phyloP scores from a whole-genome alignment of 2,797 vertebrate genomes.

The Diceros bicornis region DNA sequence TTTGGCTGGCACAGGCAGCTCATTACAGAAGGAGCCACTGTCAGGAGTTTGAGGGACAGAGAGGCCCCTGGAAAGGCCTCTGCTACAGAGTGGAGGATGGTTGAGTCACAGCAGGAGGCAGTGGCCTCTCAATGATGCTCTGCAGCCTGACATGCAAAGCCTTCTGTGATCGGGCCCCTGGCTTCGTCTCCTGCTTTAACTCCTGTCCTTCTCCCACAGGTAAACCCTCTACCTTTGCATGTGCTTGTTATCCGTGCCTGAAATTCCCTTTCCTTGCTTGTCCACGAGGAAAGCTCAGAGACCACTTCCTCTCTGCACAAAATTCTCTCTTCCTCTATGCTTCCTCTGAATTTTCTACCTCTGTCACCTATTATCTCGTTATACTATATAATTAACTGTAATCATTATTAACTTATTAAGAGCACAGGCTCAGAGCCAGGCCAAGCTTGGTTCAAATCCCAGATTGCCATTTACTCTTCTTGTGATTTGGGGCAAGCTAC shows the following conservation, averaged over 20 bases:
- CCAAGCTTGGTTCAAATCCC: slow-evolving; percentile 63
- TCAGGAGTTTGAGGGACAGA: not conserved
- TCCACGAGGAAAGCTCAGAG: slow-evolving; percentile 20
- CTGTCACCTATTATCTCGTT: slow-evolving; percentile 18
- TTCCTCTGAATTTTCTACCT: slow-evolving; percentile 56
- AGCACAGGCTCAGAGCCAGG: slow-evolving; percentile 49
- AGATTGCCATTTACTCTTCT: slow-evolving; percentile 41
- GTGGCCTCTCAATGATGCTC: not conserved
- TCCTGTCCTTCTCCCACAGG: not conserved
- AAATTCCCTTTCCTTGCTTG: slow-evolving; percentile 33
- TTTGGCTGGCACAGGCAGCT: not conserved
- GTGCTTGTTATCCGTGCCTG: not conserved
- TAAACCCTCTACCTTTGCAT: not conserved
- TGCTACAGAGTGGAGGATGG: not conserved
- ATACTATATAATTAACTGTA: slow-evolving; percentile 19
- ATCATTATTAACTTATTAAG: slow-evolving; percentile 65
- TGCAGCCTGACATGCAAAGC: not conserved
- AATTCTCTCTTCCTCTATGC: slow-evolving; percentile 38
- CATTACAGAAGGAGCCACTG: not conserved
- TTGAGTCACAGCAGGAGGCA: not conserved
- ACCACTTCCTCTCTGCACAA: not conserved
- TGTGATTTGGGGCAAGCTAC: not conserved
- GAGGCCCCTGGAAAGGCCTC: not conserved
- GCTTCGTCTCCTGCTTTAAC: not conserved
- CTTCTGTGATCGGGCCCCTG: not conserved